Base-by-base conservation (phyloP, 2,797 vertebrate species). In the Miopithecus talapoin region DNA sequence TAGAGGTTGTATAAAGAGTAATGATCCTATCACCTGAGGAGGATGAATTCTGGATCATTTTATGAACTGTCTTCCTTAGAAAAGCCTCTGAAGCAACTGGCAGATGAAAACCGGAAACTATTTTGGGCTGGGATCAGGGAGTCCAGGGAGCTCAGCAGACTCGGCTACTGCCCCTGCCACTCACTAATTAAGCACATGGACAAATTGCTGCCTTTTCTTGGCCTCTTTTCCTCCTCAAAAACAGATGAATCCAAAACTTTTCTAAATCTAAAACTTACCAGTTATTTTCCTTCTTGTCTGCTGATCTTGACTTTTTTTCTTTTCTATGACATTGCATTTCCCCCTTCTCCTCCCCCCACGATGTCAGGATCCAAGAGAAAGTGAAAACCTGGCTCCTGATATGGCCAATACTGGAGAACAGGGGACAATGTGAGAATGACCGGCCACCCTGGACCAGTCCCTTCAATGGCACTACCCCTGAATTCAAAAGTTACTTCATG, bases 291-390 rank as follows among this genome's bases (percentile, higher is more conserved):
- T 85, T 68, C 59, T 80, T 61, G n/a, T 50, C 68, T 74, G 19
- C 24, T 83, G 6, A 48, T n/a, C 46, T 75, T 91, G n/a, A 72
- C 28, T 10, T 43, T 30, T 6, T 8, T 4, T 3, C 1, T 12
- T 5, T 11, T 0, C 5, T 0, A 10, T 36, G 30, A 6, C 4
- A 13, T 4, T 17, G 4, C 4, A 30, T 12, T 30, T 53, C 16
- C 16, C 48, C 16, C 48, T 16, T 50, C 16, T 16, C 48, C 16
- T 70, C 22, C 14, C 1, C 33, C 21, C 0, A 70, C 70, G 1
- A 11, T 68, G 8, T 57, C 61, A 75, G 39, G 59, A 68, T 84
- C 8, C 33, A 64, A 92, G n/a, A 80, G 26, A 41, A 90, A 50
- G 33, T 57, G 81, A 33, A 80, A 39, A 61, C 39, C 33, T 86